Conservation (phyloP, 2,113 vertebrate species). For the Kobus ellipsiprymnus region DNA sequence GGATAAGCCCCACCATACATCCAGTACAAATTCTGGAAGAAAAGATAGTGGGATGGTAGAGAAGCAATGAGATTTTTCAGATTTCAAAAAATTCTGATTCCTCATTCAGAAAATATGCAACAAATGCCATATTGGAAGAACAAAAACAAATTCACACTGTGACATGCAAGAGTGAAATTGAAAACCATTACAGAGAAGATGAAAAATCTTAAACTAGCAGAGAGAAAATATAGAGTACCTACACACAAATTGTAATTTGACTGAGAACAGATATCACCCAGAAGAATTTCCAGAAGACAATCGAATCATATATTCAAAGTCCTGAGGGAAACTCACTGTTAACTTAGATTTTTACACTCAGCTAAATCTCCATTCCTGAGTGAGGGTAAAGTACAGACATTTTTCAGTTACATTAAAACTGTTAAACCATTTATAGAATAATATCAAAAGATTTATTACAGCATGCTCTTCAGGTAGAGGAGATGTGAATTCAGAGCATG, state of each 20-base stretch:
- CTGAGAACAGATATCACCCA: not conserved
- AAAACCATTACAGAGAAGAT: not conserved
- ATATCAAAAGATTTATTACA: not conserved
- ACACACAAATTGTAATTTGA: not conserved
- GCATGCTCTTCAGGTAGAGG: not conserved
- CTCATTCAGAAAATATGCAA: not conserved
- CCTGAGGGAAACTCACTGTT: not conserved
- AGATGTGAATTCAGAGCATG: not conserved
- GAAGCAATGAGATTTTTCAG: not conserved
- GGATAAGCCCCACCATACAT: not conserved
- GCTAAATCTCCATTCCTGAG: not conserved
- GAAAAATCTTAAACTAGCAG: not conserved
- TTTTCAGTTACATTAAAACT: not conserved
- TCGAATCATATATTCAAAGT: not conserved
- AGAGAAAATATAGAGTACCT: not conserved
- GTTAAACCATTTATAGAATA: not conserved
- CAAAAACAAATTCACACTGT: not conserved
- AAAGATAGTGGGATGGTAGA: not conserved
- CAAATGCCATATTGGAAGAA: not conserved
- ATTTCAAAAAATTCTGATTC: not conserved
- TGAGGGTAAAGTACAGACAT: not conserved
- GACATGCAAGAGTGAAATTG: not conserved
- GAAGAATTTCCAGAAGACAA: not conserved
- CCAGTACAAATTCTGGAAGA: not conserved
- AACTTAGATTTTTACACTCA: not conserved